phyloP scores from a whole-genome alignment of 2,797 vertebrate genomes.

The Synaphobranchus kaupii region DNA sequence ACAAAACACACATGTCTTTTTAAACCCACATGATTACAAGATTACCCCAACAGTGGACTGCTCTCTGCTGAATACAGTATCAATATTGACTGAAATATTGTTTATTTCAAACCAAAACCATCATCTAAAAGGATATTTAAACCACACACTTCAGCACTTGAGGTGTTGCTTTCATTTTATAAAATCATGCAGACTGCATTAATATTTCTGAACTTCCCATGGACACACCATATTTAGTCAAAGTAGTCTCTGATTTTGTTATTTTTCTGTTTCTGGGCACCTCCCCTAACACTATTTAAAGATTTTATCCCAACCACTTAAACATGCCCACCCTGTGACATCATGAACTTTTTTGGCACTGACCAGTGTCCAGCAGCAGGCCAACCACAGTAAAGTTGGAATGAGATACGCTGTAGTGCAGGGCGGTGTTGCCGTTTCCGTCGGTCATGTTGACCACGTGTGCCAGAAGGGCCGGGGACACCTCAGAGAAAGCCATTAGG shows the following conservation, averaged over 20 bases:
- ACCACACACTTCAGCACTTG: background rate
- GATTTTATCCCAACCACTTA: background rate
- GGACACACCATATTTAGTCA: background rate
- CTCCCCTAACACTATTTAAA: slow-evolving; percentile 14
- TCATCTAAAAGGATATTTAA: background rate
- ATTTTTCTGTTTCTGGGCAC: background rate
- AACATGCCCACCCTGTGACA: background rate
- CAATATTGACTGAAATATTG: background rate
- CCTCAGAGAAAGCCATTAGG: slow-evolving; percentile 78
- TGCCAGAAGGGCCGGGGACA: slow-evolving; percentile 78
- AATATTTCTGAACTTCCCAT: background rate
- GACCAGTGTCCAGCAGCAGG: slow-evolving; percentile 88
- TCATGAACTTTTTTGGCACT: slow-evolving; percentile 40
- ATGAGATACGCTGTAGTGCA: slow-evolving; percentile 97
- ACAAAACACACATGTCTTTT: background rate
- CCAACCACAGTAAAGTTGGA: slow-evolving; percentile 89
- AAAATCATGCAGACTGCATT: background rate
- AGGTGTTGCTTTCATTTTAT: background rate
- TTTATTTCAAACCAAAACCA: background rate
- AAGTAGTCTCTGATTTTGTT: background rate
- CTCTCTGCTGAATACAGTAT: background rate
- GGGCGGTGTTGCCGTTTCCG: slow-evolving; percentile 90
- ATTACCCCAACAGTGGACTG: background rate
- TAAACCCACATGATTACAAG: background rate
- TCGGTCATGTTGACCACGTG: slow-evolving; percentile 91